Conservation (phyloP, 2,888 invertebrate species). For the Euclidia mi region DNA sequence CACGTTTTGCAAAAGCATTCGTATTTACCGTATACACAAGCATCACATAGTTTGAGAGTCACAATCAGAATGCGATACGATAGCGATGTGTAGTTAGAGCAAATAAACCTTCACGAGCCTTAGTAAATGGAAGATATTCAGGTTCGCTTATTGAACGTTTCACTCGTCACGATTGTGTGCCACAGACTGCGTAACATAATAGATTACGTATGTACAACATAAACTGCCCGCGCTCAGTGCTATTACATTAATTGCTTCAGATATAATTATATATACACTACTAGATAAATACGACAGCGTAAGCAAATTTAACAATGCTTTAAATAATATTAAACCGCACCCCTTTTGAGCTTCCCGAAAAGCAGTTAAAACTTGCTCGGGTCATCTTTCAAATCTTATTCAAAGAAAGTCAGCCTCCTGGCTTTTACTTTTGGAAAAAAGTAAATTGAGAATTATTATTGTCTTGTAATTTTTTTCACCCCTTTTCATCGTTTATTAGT, state of each 20-base stretch:
- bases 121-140: slow-evolving; percentile 48
- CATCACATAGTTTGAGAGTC: slow-evolving; percentile 37
- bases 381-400: slow-evolving; percentile 63
- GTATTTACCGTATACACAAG: slow-evolving; percentile 31
- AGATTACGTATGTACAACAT: slow-evolving; percentile 12
- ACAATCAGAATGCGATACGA: slow-evolving; percentile 53
- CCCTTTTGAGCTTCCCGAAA: slow-evolving; percentile 59
- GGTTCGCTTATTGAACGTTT: slow-evolving; percentile 51
- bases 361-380: slow-evolving; percentile 61
- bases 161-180: slow-evolving; percentile 41
- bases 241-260: no score
- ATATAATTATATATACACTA: neutral
- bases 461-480: slow-evolving; percentile 54
- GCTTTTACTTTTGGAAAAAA: slow-evolving; percentile 62
- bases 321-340: slow-evolving; percentile 14
- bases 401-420: slow-evolving; percentile 48
- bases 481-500: slow-evolving; percentile 55
- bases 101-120: slow-evolving; percentile 40
- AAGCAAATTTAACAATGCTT: neutral
- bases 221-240: neutral
- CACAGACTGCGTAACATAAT: slow-evolving; percentile 38
- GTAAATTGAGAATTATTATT: slow-evolving; percentile 60
- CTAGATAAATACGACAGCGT: neutral
- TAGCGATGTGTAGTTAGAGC: slow-evolving; percentile 36
- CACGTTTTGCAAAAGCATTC: slow-evolving; percentile 21